These are phyloP conservation scores for Silurus asotus DNA, from an alignment of 2,113 vertebrate genomes.

Conservation along the genomic window DNA sequence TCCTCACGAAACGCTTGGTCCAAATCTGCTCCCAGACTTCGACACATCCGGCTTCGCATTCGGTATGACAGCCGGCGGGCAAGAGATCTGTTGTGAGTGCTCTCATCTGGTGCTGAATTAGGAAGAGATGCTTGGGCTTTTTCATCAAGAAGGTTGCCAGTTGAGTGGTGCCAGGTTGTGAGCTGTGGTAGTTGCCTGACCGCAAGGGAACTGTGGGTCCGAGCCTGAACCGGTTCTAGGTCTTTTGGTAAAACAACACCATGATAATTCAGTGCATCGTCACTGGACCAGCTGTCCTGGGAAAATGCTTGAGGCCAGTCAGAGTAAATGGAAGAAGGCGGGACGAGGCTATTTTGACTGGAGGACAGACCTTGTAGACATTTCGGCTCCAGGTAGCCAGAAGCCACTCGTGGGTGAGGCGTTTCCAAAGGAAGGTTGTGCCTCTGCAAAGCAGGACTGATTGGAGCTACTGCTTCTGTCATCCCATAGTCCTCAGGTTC, in stretches of 20 bases:
- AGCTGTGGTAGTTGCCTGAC: neutral
- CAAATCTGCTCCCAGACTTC: constrained; percentile 70
- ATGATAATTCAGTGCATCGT: constrained; percentile 36
- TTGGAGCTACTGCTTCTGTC: neutral
- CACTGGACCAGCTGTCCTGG: constrained; percentile 47
- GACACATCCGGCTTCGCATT: constrained; percentile 65
- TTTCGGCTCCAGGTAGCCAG: neutral
- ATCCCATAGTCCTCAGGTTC: neutral
- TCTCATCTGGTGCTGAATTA: constrained; percentile 4
- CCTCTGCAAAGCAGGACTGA: constrained; percentile 30
- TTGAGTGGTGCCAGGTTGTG: constrained; percentile 55
- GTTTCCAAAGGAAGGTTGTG: constrained; percentile 40
- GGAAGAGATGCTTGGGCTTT: constrained; percentile 23
- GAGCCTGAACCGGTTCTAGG: neutral
- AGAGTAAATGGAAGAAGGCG: constrained; percentile 19
- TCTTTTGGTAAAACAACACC: constrained; percentile 11
- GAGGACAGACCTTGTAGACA: neutral
- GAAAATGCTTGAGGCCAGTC: constrained; percentile 25
- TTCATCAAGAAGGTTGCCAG: constrained; percentile 51
- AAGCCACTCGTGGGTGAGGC: neutral
- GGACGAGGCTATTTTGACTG: constrained; percentile 47
- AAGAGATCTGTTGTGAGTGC: neutral
- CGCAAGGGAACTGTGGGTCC: constrained; percentile 1
- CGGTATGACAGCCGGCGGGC: constrained; percentile 48
- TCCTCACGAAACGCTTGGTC: constrained; percentile 66